phyloP scores from a whole-genome alignment of 1,140 invertebrate genomes.

The Lepidurus arcticus region DNA sequence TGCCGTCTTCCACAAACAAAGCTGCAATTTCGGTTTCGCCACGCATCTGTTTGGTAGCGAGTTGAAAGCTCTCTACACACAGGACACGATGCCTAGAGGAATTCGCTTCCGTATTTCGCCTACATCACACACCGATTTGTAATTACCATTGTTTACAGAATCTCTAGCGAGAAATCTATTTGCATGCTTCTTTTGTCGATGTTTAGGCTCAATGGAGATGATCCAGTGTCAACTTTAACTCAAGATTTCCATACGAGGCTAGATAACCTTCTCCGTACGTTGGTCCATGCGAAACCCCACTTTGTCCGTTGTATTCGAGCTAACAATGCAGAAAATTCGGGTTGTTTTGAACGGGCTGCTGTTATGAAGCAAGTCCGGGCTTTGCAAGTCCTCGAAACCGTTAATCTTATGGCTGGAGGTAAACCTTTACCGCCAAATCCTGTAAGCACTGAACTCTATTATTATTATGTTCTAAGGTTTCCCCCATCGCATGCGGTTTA shows the following conservation, averaged over 20 bases:
- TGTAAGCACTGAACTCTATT: constrained; percentile 44
- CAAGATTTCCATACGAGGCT: constrained; percentile 91
- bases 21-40: constrained; percentile 90
- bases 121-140: constrained; percentile 78
- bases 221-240: constrained; percentile 81
- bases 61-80: constrained; percentile 74
- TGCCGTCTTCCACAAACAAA: constrained; percentile 84
- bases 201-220: constrained; percentile 69
- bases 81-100: constrained; percentile 61
- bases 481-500: constrained; percentile 90
- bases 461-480: constrained; percentile 54
- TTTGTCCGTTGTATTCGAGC: constrained; percentile 87
- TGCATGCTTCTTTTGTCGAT: neutral
- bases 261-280: constrained; percentile 80
- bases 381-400: constrained; percentile 87
- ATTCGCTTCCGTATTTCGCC: constrained; percentile 83
- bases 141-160: constrained; percentile 42
- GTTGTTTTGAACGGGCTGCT: constrained; percentile 69
- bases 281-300: constrained; percentile 88
- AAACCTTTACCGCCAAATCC: constrained; percentile 43
- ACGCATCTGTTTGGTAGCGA: constrained; percentile 89
- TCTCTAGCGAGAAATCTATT: neutral
- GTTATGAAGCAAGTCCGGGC: constrained; percentile 81
- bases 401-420: constrained; percentile 78
- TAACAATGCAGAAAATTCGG: constrained; percentile 66